phyloP scores from a whole-genome alignment of 2,888 invertebrate genomes.

The Tortrix viridana region DNA sequence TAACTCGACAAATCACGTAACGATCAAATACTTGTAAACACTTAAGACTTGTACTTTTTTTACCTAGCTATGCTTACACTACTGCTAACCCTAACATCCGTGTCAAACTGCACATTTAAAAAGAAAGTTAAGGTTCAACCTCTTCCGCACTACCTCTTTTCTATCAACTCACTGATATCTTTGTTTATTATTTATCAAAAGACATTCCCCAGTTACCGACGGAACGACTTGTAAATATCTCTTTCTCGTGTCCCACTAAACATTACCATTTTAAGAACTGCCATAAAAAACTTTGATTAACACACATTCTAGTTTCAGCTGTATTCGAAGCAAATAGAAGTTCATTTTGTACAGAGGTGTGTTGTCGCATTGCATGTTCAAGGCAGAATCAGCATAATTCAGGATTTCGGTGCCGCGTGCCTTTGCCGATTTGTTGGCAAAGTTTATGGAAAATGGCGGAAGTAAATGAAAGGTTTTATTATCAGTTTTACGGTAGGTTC shows the following conservation, averaged over 20 bases:
- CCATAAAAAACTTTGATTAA: conserved; percentile 34
- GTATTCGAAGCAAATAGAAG: conserved; percentile 3
- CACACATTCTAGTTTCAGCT: not conserved
- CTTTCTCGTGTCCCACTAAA: conserved; percentile 24
- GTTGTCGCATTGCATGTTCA: conserved; percentile 32
- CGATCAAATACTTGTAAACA: too few relatives aligned
- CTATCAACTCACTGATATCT: not conserved
- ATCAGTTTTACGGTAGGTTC: not conserved
- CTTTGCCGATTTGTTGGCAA: conserved; percentile 38
- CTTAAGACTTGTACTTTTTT: too few relatives aligned
- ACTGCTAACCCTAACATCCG: too few relatives aligned
- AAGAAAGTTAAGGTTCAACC: not conserved
- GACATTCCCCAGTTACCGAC: conserved; percentile 25
- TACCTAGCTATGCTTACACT: too few relatives aligned
- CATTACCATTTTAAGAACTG: conserved; percentile 36
- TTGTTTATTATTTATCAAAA: conserved; percentile 30
- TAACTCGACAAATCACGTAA: too few relatives aligned
- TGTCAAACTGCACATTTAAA: not conserved
- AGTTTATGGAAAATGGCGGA: conserved; percentile 35
- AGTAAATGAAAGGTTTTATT: conserved; percentile 6
- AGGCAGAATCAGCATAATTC: conserved; percentile 40
- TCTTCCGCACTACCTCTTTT: not conserved
- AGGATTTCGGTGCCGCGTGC: conserved; percentile 41
- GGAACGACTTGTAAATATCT: conserved; percentile 28
- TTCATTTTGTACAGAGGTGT: not conserved